Base-by-base conservation (phyloP, 2,888 invertebrate genomes). In the Chrysomela aeneicollis region DNA sequence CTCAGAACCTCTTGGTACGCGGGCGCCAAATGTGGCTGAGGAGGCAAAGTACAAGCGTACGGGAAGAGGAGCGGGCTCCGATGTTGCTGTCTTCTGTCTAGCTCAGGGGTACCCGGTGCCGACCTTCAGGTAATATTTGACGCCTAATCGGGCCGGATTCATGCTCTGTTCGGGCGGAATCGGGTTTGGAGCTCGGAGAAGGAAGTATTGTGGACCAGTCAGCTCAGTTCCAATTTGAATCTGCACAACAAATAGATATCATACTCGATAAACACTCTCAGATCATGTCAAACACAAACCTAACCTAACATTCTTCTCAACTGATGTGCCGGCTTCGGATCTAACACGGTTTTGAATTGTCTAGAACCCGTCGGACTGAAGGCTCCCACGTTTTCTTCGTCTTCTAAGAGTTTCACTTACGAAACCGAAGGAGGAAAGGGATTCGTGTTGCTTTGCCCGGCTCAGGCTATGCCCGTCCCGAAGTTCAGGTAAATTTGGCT, bases 301-400 rank as follows among this genome's bases (percentile, higher is more conserved):
- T 5, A 35, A 26, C 26, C 8, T 26, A 5, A 8, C 8, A 26
- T 8, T 26, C 26, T 26, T 26, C 26, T 26, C 26, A 26, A 26
- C 26, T 26, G 3, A 26, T 26, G 4, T 26, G 26, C 26, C n/a
- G n/a, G n/a, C n/a, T n/a, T n/a, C n/a, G 32, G 32, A 9, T 42
- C 15, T 42, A 15, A 35, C 35, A 2, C 8, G 12, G 42, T 42
- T 37, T 57, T 4, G 18, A 51, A 51, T 79, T 84, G 82, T 72
- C 22, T 85, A 88, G 88, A 89, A 84, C 88, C 88, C 47, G 87
- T 91, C 77, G 90, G 90, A 80, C 88, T 88, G 74, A 91, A 90
- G 82, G 87, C 89, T 73, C 91, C 91, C 64, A 88, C 89, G 73
- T 88, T 91, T 81, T 89, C 89, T 10, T 35, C 10, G 12, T 35